Percentiles rank a stretch among this genome's conserved stretches.
Evolutionary conservation across 2,797 vertebrate genomes (phyloP).

Genomic region (Syngnathus rostellatus): DNA sequence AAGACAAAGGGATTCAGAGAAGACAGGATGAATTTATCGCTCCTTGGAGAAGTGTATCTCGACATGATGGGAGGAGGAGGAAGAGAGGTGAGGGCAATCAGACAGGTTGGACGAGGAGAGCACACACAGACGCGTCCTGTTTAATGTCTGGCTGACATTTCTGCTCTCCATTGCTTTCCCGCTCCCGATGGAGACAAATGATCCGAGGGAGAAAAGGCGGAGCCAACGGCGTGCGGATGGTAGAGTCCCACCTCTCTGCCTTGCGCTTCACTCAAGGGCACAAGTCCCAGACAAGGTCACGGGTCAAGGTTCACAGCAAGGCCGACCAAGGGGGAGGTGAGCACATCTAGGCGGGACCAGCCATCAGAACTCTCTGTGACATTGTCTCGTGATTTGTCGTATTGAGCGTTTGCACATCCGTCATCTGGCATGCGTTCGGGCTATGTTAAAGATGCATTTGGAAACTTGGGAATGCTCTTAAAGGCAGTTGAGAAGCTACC

Average conservation of each 20-base stretch:
- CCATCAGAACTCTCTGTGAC: constrained; percentile 48
- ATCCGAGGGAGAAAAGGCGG: constrained; percentile 27
- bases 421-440: constrained; percentile 7
- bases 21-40: constrained; percentile 56
- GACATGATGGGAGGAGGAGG: constrained; percentile 36
- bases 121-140: constrained; percentile 67
- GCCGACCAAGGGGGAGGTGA: constrained; percentile 66
- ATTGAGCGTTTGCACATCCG: not conserved
- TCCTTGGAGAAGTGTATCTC: constrained; percentile 42
- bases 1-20: constrained; percentile 44
- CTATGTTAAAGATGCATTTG: not conserved
- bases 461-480: constrained; percentile 26
- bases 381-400: not conserved
- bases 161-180: constrained; percentile 52
- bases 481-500: constrained; percentile 47
- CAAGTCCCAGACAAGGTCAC: constrained; percentile 79
- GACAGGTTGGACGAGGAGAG: constrained; percentile 66
- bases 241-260: constrained; percentile 42
- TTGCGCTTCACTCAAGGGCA: constrained; percentile 67
- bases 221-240: constrained; percentile 21
- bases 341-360: constrained; percentile 38
- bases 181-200: constrained; percentile 47
- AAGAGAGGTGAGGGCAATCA: constrained; percentile 45
- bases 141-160: constrained; percentile 80
- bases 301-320: constrained; percentile 83